These are phyloP conservation scores for Huso huso DNA, from an alignment of 2,797 vertebrate species.

Conservation along the genomic window DNA sequence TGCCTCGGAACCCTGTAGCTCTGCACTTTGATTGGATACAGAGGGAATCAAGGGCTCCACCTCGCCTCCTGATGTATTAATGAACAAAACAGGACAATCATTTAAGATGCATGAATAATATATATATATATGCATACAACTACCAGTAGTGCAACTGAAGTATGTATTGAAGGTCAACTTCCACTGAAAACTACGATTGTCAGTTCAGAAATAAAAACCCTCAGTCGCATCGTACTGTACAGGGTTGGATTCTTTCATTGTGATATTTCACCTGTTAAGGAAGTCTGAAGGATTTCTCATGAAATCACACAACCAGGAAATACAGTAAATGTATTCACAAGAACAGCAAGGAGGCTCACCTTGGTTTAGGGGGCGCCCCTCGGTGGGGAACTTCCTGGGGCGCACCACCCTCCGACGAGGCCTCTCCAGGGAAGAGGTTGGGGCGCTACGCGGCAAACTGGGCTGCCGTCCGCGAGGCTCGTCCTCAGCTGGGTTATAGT, in stretches of 20 bases:
- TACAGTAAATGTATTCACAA: neutral
- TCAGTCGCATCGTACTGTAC: too few relatives aligned
- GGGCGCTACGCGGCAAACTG: slow-evolving; percentile 37
- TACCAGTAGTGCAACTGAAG: too few relatives aligned
- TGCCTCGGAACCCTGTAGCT: slow-evolving; percentile 55
- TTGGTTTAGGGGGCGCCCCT: slow-evolving; percentile 39
- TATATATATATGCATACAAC: too few relatives aligned
- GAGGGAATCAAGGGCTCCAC: slow-evolving; percentile 45
- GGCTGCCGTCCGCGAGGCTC: slow-evolving; percentile 63
- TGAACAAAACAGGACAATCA: too few relatives aligned
- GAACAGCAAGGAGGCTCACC: slow-evolving; percentile 28
- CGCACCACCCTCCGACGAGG: slow-evolving; percentile 79
- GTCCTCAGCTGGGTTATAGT: slow-evolving; percentile 87
- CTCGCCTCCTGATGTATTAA: slow-evolving; percentile 49
- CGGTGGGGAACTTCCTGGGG: slow-evolving; percentile 74
- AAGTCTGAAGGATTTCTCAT: neutral
- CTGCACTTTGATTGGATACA: slow-evolving; percentile 46
- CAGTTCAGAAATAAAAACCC: too few relatives aligned
- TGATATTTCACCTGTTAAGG: too few relatives aligned
- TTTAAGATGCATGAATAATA: too few relatives aligned
- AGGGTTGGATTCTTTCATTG: too few relatives aligned
- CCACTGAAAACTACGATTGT: too few relatives aligned
- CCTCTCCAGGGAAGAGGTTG: slow-evolving; percentile 65
- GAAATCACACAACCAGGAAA: too few relatives aligned
- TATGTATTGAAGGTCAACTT: too few relatives aligned